phyloP scores from a whole-genome alignment of 2,888 invertebrate genomes.

The Sisyra terminalis region DNA sequence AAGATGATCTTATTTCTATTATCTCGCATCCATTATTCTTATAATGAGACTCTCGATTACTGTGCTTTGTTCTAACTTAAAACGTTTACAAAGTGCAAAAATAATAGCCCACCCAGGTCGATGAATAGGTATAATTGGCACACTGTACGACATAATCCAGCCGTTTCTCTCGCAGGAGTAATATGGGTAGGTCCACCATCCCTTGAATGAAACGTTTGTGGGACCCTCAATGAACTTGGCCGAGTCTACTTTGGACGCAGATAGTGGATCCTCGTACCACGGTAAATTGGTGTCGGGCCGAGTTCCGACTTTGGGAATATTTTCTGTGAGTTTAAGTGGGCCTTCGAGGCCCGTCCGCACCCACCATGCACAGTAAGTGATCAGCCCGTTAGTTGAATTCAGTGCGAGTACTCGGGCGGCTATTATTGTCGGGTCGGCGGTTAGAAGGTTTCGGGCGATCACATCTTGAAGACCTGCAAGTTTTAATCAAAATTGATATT shows the following conservation, averaged over 20 bases:
- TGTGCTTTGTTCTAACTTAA: neutral
- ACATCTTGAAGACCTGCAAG: constrained; percentile 30
- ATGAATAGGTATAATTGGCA: constrained; percentile 39
- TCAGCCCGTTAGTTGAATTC: constrained; percentile 39
- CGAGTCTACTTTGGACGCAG: constrained; percentile 41
- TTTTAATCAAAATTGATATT: neutral
- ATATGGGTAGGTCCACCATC: constrained; percentile 84
- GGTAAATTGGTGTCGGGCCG: constrained; percentile 52
- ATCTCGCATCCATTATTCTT: neutral
- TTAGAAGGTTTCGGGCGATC: constrained; percentile 52
- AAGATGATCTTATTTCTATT: neutral
- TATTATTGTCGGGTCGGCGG: constrained; percentile 38
- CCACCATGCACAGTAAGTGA: constrained; percentile 43
- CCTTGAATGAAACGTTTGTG: constrained; percentile 43
- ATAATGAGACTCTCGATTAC: neutral
- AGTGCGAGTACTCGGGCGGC: constrained; percentile 42
- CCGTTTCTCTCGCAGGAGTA: constrained; percentile 62
- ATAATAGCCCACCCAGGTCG: constrained; percentile 28
- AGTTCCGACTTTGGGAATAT: constrained; percentile 35
- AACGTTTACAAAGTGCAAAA: neutral
- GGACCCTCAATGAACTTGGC: constrained; percentile 51
- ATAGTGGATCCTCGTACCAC: constrained; percentile 53
- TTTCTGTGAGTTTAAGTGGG: constrained; percentile 22
- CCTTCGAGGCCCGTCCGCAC: constrained; percentile 32
- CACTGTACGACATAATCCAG: constrained; percentile 78